Percentiles rank a stretch among this genome's conserved stretches.
Conservation (phyloP, 2,113 vertebrate genomes). For the Chauna torquata region DNA sequence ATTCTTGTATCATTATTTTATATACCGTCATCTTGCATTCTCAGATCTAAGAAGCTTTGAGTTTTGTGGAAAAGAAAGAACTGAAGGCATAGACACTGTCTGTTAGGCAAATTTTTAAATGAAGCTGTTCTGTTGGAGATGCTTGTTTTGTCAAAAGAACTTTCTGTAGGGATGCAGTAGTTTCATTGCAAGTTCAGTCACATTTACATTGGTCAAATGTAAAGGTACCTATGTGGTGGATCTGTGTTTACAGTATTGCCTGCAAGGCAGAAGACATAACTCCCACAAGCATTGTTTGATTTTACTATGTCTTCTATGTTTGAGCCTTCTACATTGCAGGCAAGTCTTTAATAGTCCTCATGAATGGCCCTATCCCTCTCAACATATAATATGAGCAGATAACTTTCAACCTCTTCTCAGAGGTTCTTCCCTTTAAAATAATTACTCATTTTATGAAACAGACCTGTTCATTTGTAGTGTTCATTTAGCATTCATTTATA, state of each 20-base stretch:
- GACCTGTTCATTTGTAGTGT: background rate
- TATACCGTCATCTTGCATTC: background rate
- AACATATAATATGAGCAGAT: background rate
- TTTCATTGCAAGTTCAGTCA: background rate
- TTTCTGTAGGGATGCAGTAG: background rate
- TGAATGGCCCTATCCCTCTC: background rate
- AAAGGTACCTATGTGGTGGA: background rate
- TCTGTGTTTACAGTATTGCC: background rate
- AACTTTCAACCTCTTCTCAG: background rate
- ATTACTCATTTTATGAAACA: background rate
- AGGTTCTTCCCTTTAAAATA: background rate
- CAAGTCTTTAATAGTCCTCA: background rate
- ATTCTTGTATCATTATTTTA: background rate
- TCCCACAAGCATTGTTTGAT: background rate
- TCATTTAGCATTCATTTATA: background rate
- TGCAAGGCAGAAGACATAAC: background rate
- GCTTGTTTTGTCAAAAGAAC: background rate
- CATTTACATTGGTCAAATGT: background rate
- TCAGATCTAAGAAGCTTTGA: background rate
- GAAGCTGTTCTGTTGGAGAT: background rate
- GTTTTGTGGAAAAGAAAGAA: background rate
- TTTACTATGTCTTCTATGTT: background rate
- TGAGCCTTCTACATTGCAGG: background rate
- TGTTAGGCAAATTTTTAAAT: background rate
- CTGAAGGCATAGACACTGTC: fast-evolving